A percentile compares a stretch with the other conserved stretches of the same genome.
Conservation (phyloP, 2,113 vertebrate genomes). For the Urocitellus parryii region DNA sequence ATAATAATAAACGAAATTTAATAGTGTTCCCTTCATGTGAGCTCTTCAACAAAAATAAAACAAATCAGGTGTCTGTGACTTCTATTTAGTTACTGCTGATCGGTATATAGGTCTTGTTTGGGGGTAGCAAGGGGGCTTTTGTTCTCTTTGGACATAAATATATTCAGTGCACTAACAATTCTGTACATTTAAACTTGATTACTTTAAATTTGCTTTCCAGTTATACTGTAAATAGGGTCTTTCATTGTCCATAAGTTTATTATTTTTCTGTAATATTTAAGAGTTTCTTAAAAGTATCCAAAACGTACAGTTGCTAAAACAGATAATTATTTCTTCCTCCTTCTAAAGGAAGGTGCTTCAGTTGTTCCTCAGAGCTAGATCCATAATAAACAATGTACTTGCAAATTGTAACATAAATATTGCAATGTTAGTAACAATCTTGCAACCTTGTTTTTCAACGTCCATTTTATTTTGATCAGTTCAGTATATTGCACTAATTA, state of each 20-base stretch:
- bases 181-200: slow-evolving; percentile 89
- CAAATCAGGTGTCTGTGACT: slow-evolving; percentile 85
- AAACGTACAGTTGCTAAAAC: slow-evolving; percentile 95
- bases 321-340: slow-evolving; percentile 85
- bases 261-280: slow-evolving; percentile 94
- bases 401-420: slow-evolving; percentile 91
- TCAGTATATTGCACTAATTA: slow-evolving; percentile 91
- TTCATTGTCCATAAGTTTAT: slow-evolving; percentile 95
- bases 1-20: slow-evolving; percentile 7
- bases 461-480: slow-evolving; percentile 89
- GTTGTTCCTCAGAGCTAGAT: slow-evolving; percentile 91
- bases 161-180: slow-evolving; percentile 88
- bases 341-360: slow-evolving; percentile 85
- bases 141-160: slow-evolving; percentile 81
- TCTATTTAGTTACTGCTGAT: slow-evolving; percentile 84
- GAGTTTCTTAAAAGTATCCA: slow-evolving; percentile 92
- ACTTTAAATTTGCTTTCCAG: slow-evolving; percentile 88
- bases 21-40: slow-evolving; percentile 71
- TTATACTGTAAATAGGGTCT: slow-evolving; percentile 99
- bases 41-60: slow-evolving; percentile 85
- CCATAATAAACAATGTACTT: slow-evolving; percentile 94
- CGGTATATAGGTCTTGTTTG: slow-evolving; percentile 80
- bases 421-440: slow-evolving; percentile 88
- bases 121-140: slow-evolving; percentile 53
- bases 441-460: slow-evolving; percentile 88